Base-by-base conservation (phyloP, 2,113 vertebrate species). In the Cynocephalus volans region DNA sequence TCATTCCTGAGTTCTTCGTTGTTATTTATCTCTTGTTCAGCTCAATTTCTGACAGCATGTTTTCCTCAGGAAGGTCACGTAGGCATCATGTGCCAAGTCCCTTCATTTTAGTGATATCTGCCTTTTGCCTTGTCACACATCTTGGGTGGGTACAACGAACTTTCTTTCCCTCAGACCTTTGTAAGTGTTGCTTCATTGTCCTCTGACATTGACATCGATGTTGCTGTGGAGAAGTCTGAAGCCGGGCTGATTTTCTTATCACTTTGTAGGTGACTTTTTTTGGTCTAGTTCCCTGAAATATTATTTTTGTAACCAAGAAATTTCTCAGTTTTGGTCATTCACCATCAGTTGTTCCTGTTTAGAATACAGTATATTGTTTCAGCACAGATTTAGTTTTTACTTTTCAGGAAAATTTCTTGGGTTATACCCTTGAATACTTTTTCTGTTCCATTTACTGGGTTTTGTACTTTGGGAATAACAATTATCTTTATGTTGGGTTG, bases 241-340 rank as follows among this genome's bases (percentile, higher is more conserved):
- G 94, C 85, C 75, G 76, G 79, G 54, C 62, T 90, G 64, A 85
- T 54, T 90, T 89, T 96, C 88, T 86, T 86, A 65, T n/a, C 54
- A 92, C 36, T 94, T 45, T 87, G 11, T 90, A 90, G 79, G 52
- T 86, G 86, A 85, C 31, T 82, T 92, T 60, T 21, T 72, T 88
- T 15, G 3, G 3, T 76, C 85, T 96, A 33, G 36, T 82, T 94
- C 60, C 36, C 36, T 54, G 19, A 75, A 82, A 75, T 81, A 41
- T 58, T 85, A 23, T 87, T 73, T 95, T 90, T 95, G 23, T 56
- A 94, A 77, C 45, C 28, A 91, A 88, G 45, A 72, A 56, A 58
- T 79, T 86, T 87, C 21, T 97, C 15, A 0, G 1, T 83, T 88
- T 90, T 76, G 56, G 23, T 60, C 52, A 67, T 75, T 93, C 41